Base-by-base conservation (phyloP, 2,797 vertebrate genomes). In the Mycteria americana region DNA sequence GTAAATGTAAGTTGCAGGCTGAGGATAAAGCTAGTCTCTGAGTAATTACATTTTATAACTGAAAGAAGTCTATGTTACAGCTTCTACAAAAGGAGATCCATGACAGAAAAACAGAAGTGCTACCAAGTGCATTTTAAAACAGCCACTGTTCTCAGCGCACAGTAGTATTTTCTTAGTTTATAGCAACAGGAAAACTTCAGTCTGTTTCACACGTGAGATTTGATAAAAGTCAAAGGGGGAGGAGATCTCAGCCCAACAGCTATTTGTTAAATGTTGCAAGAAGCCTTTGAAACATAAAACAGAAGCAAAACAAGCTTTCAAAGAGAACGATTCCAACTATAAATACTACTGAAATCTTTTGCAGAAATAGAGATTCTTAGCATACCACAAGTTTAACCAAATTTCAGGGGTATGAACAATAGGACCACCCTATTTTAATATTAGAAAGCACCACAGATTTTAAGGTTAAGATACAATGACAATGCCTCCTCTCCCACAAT, bases 281-380 rank as follows among this genome's bases (percentile, higher is more conserved):
- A 90, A 91, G 68, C 65, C 13, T 95, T 50, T 91, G 62, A 95
- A 87, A 93, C 35, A 68, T 75, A 93, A 53, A 85, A n/a, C 7
- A 4, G 73, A 94, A 92, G 31, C 37, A 87, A 50, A 91, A 65
- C 1, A 5, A 91, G 86, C 86, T 96, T 59, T 62, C 78, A 51
- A 48, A 69, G 25, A 77, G 76, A 95, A 82, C 0, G 5, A 93
- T 9, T 72, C 88, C 79, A 96, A 78, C 13, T 19, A 25, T 11
- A 76, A 85, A 65, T 11, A 11, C 48, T 15, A 68, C 25, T 30
- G 35, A 45, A 41, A 77, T 3, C 31, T 25, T 53, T 19, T 45
- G 59, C 81, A 83, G 63, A 60, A 72, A 56, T 0, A 46, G 8
- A 67, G 50, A 31, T 27, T 24, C 60, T 33, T 31, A 19, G 35